Evolutionary conservation across 2,888 invertebrate species (phyloP).

Genomic region (Protophormia terraenovae): DNA sequence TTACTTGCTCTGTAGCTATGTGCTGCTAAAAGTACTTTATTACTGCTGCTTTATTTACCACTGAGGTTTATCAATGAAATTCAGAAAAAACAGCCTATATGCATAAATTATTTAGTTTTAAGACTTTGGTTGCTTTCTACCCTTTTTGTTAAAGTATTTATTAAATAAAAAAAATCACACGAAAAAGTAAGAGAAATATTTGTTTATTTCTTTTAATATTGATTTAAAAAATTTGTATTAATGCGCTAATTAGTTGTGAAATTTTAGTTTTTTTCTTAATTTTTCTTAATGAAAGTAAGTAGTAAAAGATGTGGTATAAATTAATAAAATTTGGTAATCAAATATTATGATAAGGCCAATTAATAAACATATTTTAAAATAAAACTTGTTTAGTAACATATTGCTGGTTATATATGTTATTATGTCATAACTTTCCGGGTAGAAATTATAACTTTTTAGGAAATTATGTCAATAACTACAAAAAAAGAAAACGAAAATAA

Average conservation of each 20-base stretch:
- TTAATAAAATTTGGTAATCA: neutral
- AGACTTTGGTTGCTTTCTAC: neutral
- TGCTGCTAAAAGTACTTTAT: neutral
- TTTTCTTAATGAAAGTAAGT: neutral
- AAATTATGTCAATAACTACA: no score
- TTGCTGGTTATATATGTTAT: neutral
- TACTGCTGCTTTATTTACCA: neutral
- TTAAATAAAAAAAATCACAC: neutral
- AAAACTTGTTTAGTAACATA: neutral
- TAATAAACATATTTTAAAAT: neutral
- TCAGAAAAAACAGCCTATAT: neutral
- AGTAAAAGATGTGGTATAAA: neutral
- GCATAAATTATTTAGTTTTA: neutral
- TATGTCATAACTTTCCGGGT: no score
- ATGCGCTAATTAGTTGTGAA: constrained; percentile 40
- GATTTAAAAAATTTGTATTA: constrained; percentile 38
- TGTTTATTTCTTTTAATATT: constrained; percentile 33
- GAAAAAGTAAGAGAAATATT: neutral
- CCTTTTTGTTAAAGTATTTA: neutral
- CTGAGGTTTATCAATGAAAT: constrained; percentile 15
- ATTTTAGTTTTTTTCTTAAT: neutral
- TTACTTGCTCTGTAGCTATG: no score
- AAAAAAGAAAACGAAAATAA: no score
- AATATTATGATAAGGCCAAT: neutral
- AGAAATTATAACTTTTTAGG: no score